Conservation (phyloP, 2,797 vertebrate genomes). For the Acestrorhynchus altus region DNA sequence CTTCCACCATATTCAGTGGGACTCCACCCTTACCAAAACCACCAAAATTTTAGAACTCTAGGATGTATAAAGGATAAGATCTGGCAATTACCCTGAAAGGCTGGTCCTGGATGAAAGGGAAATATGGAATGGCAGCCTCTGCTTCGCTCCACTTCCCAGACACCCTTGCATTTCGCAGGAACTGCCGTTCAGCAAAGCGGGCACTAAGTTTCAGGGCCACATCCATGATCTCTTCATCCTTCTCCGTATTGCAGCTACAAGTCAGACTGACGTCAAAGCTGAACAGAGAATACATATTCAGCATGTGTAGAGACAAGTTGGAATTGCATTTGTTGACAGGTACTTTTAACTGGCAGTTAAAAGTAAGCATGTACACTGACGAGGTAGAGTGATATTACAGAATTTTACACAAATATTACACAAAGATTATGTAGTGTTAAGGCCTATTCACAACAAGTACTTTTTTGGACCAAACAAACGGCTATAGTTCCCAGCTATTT, state of each 20-base stretch:
- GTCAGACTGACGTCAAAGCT: conserved; percentile 95
- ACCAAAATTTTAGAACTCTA: neutral
- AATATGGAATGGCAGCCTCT: conserved; percentile 90
- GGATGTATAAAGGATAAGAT: neutral
- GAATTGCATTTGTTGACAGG: no score
- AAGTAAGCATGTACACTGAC: no score
- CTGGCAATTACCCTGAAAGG: conserved; percentile 91
- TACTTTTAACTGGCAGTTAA: no score
- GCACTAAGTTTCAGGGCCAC: conserved; percentile 94
- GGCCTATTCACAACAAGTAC: no score
- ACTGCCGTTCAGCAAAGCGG: conserved; percentile 90
- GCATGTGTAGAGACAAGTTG: neutral
- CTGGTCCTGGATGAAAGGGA: conserved; percentile 97
- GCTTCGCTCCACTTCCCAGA: conserved; percentile 91
- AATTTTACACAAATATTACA: no score
- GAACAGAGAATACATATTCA: conserved; percentile 38
- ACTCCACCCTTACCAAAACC: neutral
- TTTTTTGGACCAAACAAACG: no score
- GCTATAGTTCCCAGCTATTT: no score
- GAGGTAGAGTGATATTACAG: no score
- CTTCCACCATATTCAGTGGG: neutral
- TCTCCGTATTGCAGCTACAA: conserved; percentile 86
- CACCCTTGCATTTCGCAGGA: conserved; percentile 88
- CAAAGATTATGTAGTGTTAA: no score
- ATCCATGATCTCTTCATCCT: conserved; percentile 77